Evolutionary conservation across 2,113 vertebrate genomes (phyloP), one percentile per base, ranked within the genome.

Genomic region (Hemicordylus capensis): DNA sequence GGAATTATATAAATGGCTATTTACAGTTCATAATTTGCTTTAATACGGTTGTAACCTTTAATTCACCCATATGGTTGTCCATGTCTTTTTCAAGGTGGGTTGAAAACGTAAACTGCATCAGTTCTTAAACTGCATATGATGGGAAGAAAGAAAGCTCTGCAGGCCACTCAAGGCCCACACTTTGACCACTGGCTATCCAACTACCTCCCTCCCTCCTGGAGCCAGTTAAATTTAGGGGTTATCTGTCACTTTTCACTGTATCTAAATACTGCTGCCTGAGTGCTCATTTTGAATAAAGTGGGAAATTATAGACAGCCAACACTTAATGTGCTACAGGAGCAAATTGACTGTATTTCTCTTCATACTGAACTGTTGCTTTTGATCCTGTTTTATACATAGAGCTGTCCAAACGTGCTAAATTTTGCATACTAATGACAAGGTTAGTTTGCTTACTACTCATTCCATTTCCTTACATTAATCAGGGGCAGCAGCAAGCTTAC

Each of bases 311-410:
- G 24, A 63, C 58, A 93, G 85, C 1, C 4, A 88, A 28, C 89
- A 90, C 59, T 87, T 12, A 59, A 72, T 85, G 31, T 72, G 11
- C n/a, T 58, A 74, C 90, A 79, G 42, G 70, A 88, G 72, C 34
- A 89, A 86, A 73, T 88, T 91, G 79, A 81, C 22, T 85, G 6
- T 77, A 19, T 89, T 78, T 89, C 93, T 90, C 46, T 91, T 95
- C 92, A 90, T 83, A 74, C 58, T 81, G 74, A 80, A 80, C 69
- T 87, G 31, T 88, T 90, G 69, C n/a, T 85, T 14, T 81, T 69
- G 34, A 89, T 56, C 80, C 58, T 79, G 7, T 89, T 90, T 91
- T 84, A 51, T 64, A 42, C 74, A 76, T 42, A 85, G 81, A 88
- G 28, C 42, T 66, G 85, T 10, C 39, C n/a, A 79, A 88, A 91